Conservation (phyloP, 2,797 vertebrate species). For the Cyclopterus lumpus region DNA sequence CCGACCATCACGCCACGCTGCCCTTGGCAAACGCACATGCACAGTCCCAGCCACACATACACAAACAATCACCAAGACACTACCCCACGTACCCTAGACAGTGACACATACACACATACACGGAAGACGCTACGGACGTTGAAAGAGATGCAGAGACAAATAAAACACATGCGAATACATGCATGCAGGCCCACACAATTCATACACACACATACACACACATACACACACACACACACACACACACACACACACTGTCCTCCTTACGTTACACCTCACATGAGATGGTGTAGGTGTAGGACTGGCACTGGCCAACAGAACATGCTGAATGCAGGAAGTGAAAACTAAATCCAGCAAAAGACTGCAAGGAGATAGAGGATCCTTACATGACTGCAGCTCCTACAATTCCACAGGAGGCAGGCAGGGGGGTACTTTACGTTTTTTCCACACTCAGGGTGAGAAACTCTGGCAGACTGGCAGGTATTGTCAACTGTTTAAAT, state of each 20-base stretch:
- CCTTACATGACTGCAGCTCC: conserved; percentile 27
- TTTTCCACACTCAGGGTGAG: conserved; percentile 21
- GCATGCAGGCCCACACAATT: conserved; percentile 37
- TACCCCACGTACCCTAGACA: conserved; percentile 78
- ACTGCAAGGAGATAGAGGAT: conserved; percentile 18
- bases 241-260: conserved; percentile 13
- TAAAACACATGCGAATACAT: conserved; percentile 3
- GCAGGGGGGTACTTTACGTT: background rate
- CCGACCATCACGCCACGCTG: conserved; percentile 66
- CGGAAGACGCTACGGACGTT: background rate
- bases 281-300: background rate
- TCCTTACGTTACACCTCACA: conserved; percentile 19
- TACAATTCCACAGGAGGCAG: background rate
- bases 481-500: background rate
- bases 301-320: background rate
- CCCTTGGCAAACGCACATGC: conserved; percentile 68
- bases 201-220: conserved; percentile 14
- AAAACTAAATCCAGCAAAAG: background rate
- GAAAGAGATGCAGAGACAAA: conserved; percentile 26
- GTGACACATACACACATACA: conserved; percentile 53
- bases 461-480: conserved; percentile 4
- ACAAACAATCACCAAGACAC: conserved; percentile 68
- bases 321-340: conserved; percentile 11
- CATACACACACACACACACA: conserved; percentile 13
- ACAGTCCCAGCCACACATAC: conserved; percentile 68